phyloP scores from a whole-genome alignment of 2,113 vertebrate species.

The Etheostoma cragini region DNA sequence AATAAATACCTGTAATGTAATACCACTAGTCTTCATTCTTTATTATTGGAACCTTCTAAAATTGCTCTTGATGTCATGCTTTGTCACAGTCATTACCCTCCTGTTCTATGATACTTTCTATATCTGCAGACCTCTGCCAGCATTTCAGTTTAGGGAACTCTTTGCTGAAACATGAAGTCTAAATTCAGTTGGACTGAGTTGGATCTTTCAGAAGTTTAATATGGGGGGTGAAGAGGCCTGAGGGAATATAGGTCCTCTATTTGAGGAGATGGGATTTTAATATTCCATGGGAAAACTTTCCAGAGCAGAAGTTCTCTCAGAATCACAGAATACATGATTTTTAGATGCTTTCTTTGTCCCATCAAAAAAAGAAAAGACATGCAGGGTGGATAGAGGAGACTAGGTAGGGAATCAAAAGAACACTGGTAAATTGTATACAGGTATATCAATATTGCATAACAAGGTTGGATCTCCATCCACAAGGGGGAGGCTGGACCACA shows the following conservation, averaged over 20 bases:
- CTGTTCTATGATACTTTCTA: not conserved
- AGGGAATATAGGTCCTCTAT: constrained; percentile 43
- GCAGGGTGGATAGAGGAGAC: not conserved
- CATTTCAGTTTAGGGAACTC: not conserved
- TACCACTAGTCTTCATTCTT: not conserved
- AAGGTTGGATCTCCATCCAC: constrained; percentile 55
- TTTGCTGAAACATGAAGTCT: not conserved
- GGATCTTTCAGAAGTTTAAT: not conserved
- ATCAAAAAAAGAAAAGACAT: constrained; percentile 11
- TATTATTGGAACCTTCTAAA: not conserved
- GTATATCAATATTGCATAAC: constrained; percentile 31
- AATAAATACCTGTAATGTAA: constrained; percentile 79
- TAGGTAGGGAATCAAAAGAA: constrained; percentile 8
- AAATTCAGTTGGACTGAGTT: not conserved
- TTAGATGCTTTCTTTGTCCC: constrained; percentile 28
- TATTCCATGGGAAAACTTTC: constrained; percentile 53
- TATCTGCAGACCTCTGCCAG: not conserved
- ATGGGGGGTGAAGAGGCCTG: not conserved
- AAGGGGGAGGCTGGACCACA: constrained; percentile 65
- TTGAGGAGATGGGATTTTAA: constrained; percentile 54
- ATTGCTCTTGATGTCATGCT: not conserved
- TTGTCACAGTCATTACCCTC: not conserved
- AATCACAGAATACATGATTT: constrained; percentile 14
- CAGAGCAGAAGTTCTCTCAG: constrained; percentile 10
- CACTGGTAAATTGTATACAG: constrained; percentile 2